A percentile compares a stretch with the other conserved stretches of the same genome.
Conservation (phyloP, 2,113 vertebrate genomes). For the Bos taurus region DNA sequence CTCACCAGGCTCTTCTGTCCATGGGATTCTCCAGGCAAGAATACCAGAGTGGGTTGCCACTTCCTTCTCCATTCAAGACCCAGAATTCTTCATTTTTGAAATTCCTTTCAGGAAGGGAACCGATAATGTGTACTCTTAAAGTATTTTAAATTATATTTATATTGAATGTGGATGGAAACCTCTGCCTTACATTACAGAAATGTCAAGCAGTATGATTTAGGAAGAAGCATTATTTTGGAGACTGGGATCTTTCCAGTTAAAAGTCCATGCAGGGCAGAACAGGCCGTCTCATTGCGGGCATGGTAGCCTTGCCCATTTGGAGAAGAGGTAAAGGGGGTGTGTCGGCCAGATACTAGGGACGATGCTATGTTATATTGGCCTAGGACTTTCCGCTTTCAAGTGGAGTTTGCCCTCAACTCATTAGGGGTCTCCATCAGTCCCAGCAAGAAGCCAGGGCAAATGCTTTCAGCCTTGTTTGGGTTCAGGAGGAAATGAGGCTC, state of each 20-base stretch:
- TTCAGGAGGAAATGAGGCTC: neutral
- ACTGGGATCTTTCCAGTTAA: neutral
- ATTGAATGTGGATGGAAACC: neutral
- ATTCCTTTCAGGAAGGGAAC: neutral
- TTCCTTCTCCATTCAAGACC: neutral
- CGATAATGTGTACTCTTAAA: neutral
- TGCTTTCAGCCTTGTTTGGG: neutral
- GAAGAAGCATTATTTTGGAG: neutral
- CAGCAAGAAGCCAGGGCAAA: neutral
- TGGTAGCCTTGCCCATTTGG: neutral
- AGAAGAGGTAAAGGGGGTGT: neutral
- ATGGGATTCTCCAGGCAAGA: neutral
- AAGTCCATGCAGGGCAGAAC: neutral
- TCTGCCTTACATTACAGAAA: neutral
- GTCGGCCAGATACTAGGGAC: neutral
- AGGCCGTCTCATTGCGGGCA: neutral
- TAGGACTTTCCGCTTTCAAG: neutral
- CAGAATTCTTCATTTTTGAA: neutral
- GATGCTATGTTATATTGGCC: neutral
- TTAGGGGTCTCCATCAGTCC: neutral
- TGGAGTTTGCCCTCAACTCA: neutral
- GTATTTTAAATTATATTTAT: neutral
- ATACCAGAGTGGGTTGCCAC: neutral
- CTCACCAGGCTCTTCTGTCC: neutral
- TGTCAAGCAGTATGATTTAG: neutral